Evolutionary conservation across 2,888 invertebrate species (phyloP), one percentile per base, ranked within the genome.

Genomic region (Vanessa cardui): DNA sequence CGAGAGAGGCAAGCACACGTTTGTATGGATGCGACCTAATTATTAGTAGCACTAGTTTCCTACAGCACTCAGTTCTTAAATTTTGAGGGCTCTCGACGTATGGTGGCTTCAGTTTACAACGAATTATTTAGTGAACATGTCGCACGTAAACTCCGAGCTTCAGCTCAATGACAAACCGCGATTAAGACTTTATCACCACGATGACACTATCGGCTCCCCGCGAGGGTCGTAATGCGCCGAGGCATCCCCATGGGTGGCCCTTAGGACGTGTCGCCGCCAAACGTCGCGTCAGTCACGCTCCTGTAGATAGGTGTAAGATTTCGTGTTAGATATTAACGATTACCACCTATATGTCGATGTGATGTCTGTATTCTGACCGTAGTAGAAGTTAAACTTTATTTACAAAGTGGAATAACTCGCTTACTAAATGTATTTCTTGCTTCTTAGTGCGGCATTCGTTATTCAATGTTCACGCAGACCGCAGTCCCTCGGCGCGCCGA

Each of bases 351-450:
- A 18, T 33, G 9, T 56, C 39, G 18, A 56, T 56, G 56, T 56
- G 56, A 56, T 56, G 56, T 56, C 56, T 56, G 33, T 56, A 39
- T 18, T 56, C 33, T 33, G 9, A 39, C 18, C 33, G 56, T 56
- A 56, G 39, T 52, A 39, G 18, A 31, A 56, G n/a, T 18, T 56
- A 18, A 31, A 31, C 52, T 54, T 39, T 31, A 31, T 31, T 54
- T 54, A 54, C n/a, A 31, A 26, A 26, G 7, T 54, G 1, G n/a
- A 12, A 26, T 52, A 7, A 26, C 26, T 26, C 31, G 52, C 52
- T 9, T 16, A 52, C 31, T 6, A 15, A 31, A 7, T 8, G 7
- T 9, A 12, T 26, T 16, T 0, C 16, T n/a, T 1, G 52, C 52
- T 52, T 20, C 8, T 52, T 52, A 26, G 52, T 16, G 26, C 26